Percentiles rank a stretch among this genome's conserved stretches.
Conservation (phyloP, 2,888 invertebrate species). For the Panzeria rudis region DNA sequence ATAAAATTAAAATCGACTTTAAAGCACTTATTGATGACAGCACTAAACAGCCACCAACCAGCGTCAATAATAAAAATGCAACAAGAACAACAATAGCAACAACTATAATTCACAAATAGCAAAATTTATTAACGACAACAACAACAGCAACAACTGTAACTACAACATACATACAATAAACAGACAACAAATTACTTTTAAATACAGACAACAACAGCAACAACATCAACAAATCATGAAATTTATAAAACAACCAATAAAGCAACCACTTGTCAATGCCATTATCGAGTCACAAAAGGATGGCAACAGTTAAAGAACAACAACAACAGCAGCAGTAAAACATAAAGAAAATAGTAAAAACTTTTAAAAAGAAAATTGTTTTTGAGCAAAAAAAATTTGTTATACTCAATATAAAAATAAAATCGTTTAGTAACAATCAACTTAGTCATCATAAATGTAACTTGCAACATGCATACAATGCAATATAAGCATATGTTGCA, state of each 20-base stretch:
- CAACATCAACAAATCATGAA: constrained; percentile 46
- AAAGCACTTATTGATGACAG: constrained; percentile 71
- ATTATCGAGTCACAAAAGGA: constrained; percentile 67
- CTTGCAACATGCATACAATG: constrained; percentile 55
- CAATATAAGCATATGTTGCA: constrained; percentile 55
- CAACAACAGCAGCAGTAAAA: not conserved
- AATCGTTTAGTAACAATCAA: constrained; percentile 71
- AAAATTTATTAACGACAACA: constrained; percentile 62
- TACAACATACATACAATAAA: constrained; percentile 57
- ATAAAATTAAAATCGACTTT: constrained; percentile 53
- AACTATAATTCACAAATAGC: constrained; percentile 52
- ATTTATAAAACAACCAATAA: constrained; percentile 64
- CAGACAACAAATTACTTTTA: constrained; percentile 71
- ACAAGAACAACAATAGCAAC: constrained; percentile 30
- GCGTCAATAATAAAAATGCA: constrained; percentile 33
- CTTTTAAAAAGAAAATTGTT: constrained; percentile 45
- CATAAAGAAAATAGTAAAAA: not conserved
- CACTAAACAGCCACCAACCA: constrained; percentile 67
- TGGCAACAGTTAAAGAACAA: constrained; percentile 17
- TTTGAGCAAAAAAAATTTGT: constrained; percentile 19
- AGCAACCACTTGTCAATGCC: constrained; percentile 71
- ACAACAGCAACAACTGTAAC: constrained; percentile 35
- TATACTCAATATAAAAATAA: constrained; percentile 42
- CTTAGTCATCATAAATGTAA: constrained; percentile 72
- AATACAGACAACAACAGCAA: constrained; percentile 50